Base-by-base conservation (phyloP, 2,888 invertebrate genomes). In the Nipponacmea schrenckii region DNA sequence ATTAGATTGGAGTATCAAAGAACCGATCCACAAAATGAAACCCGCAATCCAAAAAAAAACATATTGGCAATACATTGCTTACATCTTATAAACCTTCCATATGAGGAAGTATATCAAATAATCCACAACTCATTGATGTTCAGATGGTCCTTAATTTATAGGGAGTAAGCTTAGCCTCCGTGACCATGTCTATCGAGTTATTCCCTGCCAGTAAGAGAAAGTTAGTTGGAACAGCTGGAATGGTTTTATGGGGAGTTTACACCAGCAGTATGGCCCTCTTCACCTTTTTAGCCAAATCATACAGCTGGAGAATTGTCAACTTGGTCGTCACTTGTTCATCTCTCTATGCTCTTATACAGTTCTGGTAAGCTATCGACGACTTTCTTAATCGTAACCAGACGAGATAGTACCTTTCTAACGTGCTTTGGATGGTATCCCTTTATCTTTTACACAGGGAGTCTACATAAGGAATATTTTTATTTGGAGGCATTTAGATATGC, bases 251-350 rank as follows among this genome's bases (percentile, higher is more conserved):
- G 56, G 24, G 56, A 24, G 10, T 56, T 8, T 56, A 24, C 20
- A 24, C 24, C 24, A 56, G 20, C 20, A 24, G 20, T 14, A 20
- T 56, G 1, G 56, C 56, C 12, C 56, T 24, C 3, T 2, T 56
- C 24, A 14, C 56, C 24, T 56, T 24, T 15, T 56, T 56, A 15
- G 12, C 15, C 24, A 20, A 24, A 24, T 24, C 24, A 7, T 56
- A 56, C 56, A 56, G 56, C 56, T 56, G 56, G 56, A 24, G 56
- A 24, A 56, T 56, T 20, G 20, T 56, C 56, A 24, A 56, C 56
- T 24, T 56, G 56, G 56, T 24, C 14, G 1, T 56, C 5, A 20
- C 56, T 4, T 24, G 56, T 24, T 20, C 24, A 8, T 56, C 56
- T 24, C 14, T 56, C 4, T 56, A 56, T 56, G 20, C 56, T 7